Base-by-base conservation (phyloP, 2,113 vertebrate species). In the Tretioscincus oriximinensis region DNA sequence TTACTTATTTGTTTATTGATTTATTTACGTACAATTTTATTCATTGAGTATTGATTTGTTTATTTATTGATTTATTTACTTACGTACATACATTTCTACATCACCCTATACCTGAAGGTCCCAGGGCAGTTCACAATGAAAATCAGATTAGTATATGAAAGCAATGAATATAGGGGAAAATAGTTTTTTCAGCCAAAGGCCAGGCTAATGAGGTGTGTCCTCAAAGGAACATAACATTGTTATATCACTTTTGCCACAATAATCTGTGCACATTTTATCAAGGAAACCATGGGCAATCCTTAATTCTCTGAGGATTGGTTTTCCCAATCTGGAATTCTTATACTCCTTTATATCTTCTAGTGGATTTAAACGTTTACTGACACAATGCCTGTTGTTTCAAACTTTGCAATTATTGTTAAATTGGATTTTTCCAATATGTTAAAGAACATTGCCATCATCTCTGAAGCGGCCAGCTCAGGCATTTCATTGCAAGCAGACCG, bases 391-490 rank as follows among this genome's bases (percentile, higher is more conserved):
- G 5, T 14, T 51, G 8, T 24, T 10, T 85, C 74, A 4, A 29
- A 79, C 2, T 67, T 70, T 45, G 21, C 0, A 81, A 31, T 9
- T 76, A 0, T 74, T 68, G 76, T 11, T 77, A 66, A 84, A 71
- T 54, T 7, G 21, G 1, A 28, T 5, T 16, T 87, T 47, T 26
- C 4, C 24, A 28, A 10, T n/a, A 1, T 14, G 26, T 45, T 61
- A n/a, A 78, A 99, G 98, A 98, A 99, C 92, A 99, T 99, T 35
- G 96, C 98, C 87, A 99, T 99, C 76, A 99, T 99, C 94, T 99
- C 98, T 0, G 98, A 99, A 92, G 98, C 98, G 41, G 98, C 98
- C 90, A 99, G 98, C 94, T 99, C 98, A 0, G 98, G 98, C 6
- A 99, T 99, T 73, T 99, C 98, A 0, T 88, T 99, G 89, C 98